A percentile compares a stretch with the other conserved stretches of the same genome.
These are phyloP conservation scores for Desmodus rotundus DNA, from an alignment of 2,113 vertebrate genomes.

Conservation along the genomic window DNA sequence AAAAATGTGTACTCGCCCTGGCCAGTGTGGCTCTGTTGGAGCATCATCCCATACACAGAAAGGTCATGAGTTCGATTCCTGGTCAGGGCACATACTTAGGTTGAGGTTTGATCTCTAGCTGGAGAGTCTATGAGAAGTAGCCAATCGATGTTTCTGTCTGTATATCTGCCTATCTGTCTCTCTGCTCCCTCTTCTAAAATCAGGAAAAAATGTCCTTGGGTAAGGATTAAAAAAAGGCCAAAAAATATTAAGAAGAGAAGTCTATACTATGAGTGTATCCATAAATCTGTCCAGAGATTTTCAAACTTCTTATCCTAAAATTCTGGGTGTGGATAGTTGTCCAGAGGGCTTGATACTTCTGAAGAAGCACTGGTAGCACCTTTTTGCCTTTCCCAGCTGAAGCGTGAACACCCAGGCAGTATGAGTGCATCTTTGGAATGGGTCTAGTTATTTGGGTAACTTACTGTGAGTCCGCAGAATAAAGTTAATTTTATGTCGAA, in stretches of 20 bases:
- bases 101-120: too few relatives aligned
- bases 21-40: too few relatives aligned
- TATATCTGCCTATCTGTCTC: too few relatives aligned
- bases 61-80: too few relatives aligned
- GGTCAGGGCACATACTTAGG: too few relatives aligned
- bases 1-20: not conserved
- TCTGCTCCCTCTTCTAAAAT: too few relatives aligned
- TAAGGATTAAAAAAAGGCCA: too few relatives aligned
- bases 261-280: not conserved
- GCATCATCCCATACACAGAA: too few relatives aligned
- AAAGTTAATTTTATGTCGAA: constrained; percentile 24
- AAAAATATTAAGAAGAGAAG: too few relatives aligned
- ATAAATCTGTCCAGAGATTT: not conserved
- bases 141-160: too few relatives aligned
- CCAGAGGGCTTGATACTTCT: not conserved
- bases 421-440: not conserved
- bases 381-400: not conserved
- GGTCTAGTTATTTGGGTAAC: not conserved
- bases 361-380: not conserved
- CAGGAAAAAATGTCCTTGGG: too few relatives aligned
- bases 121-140: too few relatives aligned
- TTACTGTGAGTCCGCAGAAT: not conserved
- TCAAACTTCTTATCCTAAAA: not conserved
- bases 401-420: not conserved
- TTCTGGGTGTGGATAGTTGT: not conserved